Base-by-base conservation (phyloP, 1,140 invertebrate species). In the Mizuhopecten yessoensis region DNA sequence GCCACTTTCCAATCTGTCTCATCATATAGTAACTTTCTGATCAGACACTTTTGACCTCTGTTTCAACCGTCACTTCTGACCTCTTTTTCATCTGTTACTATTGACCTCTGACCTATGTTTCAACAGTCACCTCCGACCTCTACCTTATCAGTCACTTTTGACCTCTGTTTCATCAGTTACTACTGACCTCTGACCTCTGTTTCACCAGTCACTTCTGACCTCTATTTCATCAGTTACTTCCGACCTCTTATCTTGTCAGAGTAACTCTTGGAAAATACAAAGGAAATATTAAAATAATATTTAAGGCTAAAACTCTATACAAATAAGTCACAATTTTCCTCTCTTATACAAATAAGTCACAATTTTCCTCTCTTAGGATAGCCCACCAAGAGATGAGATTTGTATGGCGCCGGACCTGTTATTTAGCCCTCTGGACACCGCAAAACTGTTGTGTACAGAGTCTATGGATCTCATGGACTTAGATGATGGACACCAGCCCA, bases 381-480 rank as follows among this genome's bases (percentile, higher is more conserved):
- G 57, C 11, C 57, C 57, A 5, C 23, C n/a, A 75, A 9, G 57
- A 75, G 57, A 75, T 75, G 57, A 75, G 57, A 75, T 75, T 9
- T 75, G 57, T 29, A 29, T 29, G 57, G 57, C 23, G 9, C 57
- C 57, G 9, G 57, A 75, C 57, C n/a, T 29, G 57, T 75, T 75
- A 29, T 75, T 75, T 75, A 75, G 57, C 57, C 57, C 57, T 29
- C 57, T 75, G n/a, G 57, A 75, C 11, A 75, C 57, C 29, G 57
- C 57, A n/a, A 75, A n/a, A 29, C n/a, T 75, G 57, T 29, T 75
- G n/a, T 75, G 57, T 75, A 75, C 57, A n/a, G 57, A 75, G 11
- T 75, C 57, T n/a, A 75, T 75, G 57, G 57, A 75, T n/a, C 57
- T 75, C 23, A 75, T 75, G 57, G 57, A 75, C n/a, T 29, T 75